Conservation (phyloP, 2,113 vertebrate species). For the Labrus mixtus region DNA sequence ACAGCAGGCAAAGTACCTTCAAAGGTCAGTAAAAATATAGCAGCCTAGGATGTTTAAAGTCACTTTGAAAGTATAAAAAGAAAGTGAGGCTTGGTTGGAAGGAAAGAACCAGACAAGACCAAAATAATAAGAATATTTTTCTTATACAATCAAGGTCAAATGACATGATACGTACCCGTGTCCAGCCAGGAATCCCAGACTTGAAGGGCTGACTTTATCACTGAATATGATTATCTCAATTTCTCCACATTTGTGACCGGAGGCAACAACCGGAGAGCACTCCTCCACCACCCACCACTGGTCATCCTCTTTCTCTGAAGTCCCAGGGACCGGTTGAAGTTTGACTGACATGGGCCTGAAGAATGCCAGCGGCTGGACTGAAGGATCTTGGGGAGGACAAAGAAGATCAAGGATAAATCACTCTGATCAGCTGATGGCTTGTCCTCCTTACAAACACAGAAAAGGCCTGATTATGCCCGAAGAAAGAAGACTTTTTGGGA, state of each 20-base stretch:
- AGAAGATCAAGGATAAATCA: neutral
- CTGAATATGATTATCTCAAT: conserved; percentile 83
- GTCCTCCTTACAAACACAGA: neutral
- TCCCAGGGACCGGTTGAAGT: conserved; percentile 70
- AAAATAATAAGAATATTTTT: neutral
- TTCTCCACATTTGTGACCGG: conserved; percentile 71
- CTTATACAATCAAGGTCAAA: neutral
- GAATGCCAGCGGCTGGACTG: conserved; percentile 75
- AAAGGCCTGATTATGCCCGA: too few relatives aligned
- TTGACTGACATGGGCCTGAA: conserved; percentile 82
- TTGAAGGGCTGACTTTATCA: conserved; percentile 89
- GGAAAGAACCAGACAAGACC: neutral
- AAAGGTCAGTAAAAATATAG: neutral
- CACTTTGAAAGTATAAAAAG: neutral
- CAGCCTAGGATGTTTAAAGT: neutral
- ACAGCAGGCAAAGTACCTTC: neutral
- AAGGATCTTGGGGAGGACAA: conserved; percentile 55
- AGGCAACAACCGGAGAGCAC: conserved; percentile 63
- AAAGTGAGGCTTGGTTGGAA: neutral
- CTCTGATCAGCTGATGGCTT: too few relatives aligned
- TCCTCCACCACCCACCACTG: conserved; percentile 88
- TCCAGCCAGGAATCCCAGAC: conserved; percentile 86
- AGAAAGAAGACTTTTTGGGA: too few relatives aligned
- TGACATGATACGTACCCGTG: conserved; percentile 78
- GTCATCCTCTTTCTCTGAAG: conserved; percentile 12